phyloP scores from a whole-genome alignment of 1,140 invertebrate species.

The Trichogramma pretiosum region DNA sequence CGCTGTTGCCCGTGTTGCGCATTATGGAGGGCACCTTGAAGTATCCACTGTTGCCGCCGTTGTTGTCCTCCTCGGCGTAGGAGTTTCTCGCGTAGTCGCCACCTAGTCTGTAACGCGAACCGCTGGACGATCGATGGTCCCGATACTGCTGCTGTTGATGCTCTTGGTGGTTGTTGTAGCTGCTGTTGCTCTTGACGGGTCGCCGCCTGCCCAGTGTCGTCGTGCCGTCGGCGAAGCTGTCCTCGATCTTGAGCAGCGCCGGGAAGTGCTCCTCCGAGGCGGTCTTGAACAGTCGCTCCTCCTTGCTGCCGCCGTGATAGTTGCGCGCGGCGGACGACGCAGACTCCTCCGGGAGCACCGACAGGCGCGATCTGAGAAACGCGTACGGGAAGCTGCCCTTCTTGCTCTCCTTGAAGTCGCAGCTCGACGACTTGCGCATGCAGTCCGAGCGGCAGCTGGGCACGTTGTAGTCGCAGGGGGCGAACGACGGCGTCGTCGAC shows the following conservation, averaged over 20 bases:
- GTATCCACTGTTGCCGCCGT: conserved; percentile 16
- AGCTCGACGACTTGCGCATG: conserved; percentile 36
- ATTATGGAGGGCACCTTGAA: conserved; percentile 11
- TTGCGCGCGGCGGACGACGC: too few species aligned
- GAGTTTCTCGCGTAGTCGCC: conserved; percentile 26
- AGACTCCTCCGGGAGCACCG: conserved; percentile 67
- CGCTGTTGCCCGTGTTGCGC: neutral
- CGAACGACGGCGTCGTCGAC: conserved; percentile 22
- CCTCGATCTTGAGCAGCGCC: conserved; percentile 34
- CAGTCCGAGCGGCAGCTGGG: conserved; percentile 20
- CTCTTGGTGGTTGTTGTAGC: conserved; percentile 1
- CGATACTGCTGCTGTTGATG: too few species aligned
- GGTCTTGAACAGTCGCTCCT: conserved; percentile 40
- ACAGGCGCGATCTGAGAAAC: conserved; percentile 64
- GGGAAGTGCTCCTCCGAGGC: conserved; percentile 45
- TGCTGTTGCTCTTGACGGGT: conserved; percentile 22
- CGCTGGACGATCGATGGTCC: conserved; percentile 14
- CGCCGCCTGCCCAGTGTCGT: conserved; percentile 38
- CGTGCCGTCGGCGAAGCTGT: conserved; percentile 34
- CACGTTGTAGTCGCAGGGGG: conserved; percentile 34
- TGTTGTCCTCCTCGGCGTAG: conserved; percentile 28
- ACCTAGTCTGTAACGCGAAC: conserved; percentile 5
- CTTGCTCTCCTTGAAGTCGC: conserved; percentile 43
- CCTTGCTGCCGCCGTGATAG: conserved; percentile 25
- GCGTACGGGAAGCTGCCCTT: conserved; percentile 68